phyloP scores from a whole-genome alignment of 2,797 vertebrate genomes.

The Ceryle rudis region DNA sequence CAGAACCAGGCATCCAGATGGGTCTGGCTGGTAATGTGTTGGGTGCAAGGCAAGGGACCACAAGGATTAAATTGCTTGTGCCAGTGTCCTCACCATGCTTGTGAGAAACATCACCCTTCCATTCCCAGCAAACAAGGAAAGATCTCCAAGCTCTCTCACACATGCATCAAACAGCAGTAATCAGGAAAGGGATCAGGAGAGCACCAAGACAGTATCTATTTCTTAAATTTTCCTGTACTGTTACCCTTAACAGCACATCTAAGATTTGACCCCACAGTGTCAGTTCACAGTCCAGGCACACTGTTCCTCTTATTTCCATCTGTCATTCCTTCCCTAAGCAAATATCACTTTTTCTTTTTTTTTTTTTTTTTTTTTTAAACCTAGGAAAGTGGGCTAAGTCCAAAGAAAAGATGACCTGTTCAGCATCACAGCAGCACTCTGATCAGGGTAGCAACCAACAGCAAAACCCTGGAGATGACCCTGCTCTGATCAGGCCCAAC shows the following conservation, averaged over 20 bases:
- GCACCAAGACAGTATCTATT: background rate
- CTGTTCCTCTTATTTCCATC: background rate
- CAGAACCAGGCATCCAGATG: background rate
- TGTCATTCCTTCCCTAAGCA: background rate
- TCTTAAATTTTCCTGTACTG: background rate
- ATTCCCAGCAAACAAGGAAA: background rate
- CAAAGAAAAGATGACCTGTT: background rate
- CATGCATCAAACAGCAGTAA: rapidly evolving
- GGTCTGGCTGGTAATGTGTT: rapidly evolving
- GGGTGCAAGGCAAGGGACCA: background rate
- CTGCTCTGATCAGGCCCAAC: background rate
- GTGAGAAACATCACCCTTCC: background rate
- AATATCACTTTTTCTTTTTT: background rate
- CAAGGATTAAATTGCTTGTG: rapidly evolving
- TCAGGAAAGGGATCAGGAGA: rapidly evolving
- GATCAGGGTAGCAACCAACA: background rate
- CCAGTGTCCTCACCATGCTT: background rate
- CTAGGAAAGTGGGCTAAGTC: background rate
- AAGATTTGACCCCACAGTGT: background rate
- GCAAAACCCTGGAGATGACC: background rate
- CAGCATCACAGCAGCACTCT: background rate
- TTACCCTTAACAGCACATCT: background rate
- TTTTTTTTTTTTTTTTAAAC: background rate
- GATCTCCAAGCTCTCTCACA: background rate
- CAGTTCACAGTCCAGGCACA: background rate